Evolutionary conservation across 2,113 vertebrate species (phyloP), one percentile per base, ranked within the genome.

Genomic region (Catharus fuscescens): DNA sequence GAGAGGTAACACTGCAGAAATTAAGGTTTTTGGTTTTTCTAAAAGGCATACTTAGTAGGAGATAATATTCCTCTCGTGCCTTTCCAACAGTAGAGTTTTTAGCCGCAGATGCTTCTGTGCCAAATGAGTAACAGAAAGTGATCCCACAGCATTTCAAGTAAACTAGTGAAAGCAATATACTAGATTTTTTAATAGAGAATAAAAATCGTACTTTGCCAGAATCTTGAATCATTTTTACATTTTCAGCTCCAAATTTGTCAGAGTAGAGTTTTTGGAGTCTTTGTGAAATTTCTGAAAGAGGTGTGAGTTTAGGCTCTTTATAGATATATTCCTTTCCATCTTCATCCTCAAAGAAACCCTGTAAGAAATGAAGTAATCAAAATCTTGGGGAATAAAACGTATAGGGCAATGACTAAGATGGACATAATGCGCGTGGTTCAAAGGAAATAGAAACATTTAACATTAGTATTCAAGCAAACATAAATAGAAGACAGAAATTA

Each of bases 291-390:
- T 99, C 99, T 3, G 99, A 99, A 50, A 99, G 98, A 54, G 99
- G 99, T 0, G 99, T 99, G 92, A 99, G 99, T 95, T 99, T 99
- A 71, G 99, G 99, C 64, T 99, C 99, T 97, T 99, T 99, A 96
- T 99, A 99, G 94, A 99, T 99, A 87, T 99, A 99, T 86, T 99
- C 99, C 59, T 99, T 99, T 65, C 99, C 99, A 69, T 99, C 99
- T 96, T 99, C 99, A 96, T 99, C 99, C 95, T 99, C 99, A 93
- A 98, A 98, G 97, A 99, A 99, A 9, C 99, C 99, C 99, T 99
- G 88, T 47, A 80, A 96, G 86, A 80, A 93, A 85, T 2, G 3
- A 87, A 52, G 81, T 18, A 85, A 56, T 95, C 59, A 97, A 81
- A 84, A 78, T 50, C 44, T 50, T 80, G 81, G 87, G 23, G 14